Evolutionary conservation across 2,113 vertebrate species (phyloP).

Genomic region (Chionis minor): DNA sequence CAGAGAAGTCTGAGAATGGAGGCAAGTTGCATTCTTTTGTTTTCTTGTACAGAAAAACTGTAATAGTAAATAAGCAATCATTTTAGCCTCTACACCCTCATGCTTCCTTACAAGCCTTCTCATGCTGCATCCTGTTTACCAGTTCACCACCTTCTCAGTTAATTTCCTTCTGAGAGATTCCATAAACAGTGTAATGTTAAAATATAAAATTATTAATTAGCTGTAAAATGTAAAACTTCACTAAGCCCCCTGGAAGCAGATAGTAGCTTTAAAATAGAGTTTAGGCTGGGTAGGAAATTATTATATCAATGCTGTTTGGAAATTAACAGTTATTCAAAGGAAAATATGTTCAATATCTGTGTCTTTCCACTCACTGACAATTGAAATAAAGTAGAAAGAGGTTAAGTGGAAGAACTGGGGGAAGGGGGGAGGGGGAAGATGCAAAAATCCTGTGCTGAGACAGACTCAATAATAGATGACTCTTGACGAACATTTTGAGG

Average conservation of each 20-base stretch:
- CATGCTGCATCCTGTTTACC: background rate
- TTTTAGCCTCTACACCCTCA: background rate
- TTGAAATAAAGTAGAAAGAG: background rate
- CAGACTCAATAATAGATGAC: background rate
- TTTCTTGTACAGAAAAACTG: background rate
- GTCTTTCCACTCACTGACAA: background rate
- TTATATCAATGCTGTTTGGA: background rate
- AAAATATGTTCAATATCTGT: background rate
- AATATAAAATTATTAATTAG: background rate
- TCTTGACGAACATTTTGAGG: background rate
- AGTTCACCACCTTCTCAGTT: background rate
- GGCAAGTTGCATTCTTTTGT: conserved; percentile 74
- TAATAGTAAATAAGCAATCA: background rate
- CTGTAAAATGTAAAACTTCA: background rate
- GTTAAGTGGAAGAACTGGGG: background rate
- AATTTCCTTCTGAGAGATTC: background rate
- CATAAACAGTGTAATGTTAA: background rate
- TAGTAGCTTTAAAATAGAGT: background rate
- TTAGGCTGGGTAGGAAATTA: background rate
- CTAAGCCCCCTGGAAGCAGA: background rate
- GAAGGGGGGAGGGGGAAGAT: background rate
- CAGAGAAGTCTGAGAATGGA: conserved; percentile 96
- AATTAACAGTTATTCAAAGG: background rate
- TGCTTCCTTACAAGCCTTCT: background rate
- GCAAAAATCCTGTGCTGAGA: background rate